These are phyloP conservation scores for Ichneumon xanthorius DNA, from an alignment of 2,888 invertebrate genomes.

Conservation along the genomic window DNA sequence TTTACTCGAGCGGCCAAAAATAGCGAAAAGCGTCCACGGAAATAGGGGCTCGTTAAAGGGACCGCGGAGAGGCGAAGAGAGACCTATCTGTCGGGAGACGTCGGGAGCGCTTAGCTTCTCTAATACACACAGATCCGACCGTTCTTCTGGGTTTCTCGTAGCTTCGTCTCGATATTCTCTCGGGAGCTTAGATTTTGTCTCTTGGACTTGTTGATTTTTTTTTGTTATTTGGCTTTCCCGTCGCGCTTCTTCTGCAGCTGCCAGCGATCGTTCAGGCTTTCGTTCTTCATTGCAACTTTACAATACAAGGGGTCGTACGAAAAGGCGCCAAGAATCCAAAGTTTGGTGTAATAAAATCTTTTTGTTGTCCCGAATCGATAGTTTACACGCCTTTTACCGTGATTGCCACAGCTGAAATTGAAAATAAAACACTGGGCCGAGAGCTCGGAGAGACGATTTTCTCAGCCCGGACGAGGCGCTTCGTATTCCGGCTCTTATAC, in stretches of 20 bases:
- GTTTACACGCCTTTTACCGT: constrained; percentile 39
- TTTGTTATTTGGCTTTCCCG: constrained; percentile 36
- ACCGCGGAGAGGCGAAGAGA: constrained; percentile 65
- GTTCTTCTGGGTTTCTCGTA: constrained; percentile 53
- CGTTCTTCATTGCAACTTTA: constrained; percentile 44
- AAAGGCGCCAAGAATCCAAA: constrained; percentile 4
- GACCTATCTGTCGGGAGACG: constrained; percentile 68
- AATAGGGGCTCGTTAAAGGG: constrained; percentile 70
- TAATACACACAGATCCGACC: constrained; percentile 57
- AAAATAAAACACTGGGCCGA: constrained; percentile 55
- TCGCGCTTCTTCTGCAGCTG: constrained; percentile 59
- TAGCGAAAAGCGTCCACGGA: constrained; percentile 68
- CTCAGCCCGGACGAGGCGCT: constrained; percentile 36
- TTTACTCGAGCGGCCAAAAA: constrained; percentile 68
- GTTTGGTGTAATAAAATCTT: constrained; percentile 57
- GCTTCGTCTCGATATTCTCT: constrained; percentile 58
- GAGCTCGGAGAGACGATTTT: constrained; percentile 28
- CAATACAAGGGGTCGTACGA: constrained; percentile 28
- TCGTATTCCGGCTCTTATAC: constrained; percentile 29
- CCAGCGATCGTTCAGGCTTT: constrained; percentile 48
- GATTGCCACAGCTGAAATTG: constrained; percentile 66
- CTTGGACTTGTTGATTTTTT: constrained; percentile 36
- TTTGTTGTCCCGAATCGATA: constrained; percentile 35
- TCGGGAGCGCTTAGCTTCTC: constrained; percentile 68
- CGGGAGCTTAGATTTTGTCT: constrained; percentile 52